A percentile compares a stretch with the other conserved stretches of the same genome.
phyloP scores from a whole-genome alignment of 2,797 vertebrate genomes.

The Gallirallus australis region DNA sequence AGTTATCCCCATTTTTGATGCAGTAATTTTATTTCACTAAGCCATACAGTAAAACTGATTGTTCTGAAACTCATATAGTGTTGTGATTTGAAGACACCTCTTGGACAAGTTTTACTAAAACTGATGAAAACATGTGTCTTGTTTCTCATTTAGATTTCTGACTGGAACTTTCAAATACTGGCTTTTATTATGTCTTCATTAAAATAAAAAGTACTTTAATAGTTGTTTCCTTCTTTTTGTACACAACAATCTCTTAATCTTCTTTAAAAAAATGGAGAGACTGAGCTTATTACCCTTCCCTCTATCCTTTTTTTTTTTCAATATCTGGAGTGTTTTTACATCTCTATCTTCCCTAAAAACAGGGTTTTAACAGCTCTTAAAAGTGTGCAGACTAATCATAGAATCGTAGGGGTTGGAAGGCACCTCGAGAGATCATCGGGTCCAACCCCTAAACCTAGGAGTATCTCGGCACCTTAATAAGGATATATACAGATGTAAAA shows the following conservation, averaged over 20 bases:
- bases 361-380: neutral
- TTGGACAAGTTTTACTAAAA: neutral
- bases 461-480: neutral
- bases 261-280: neutral
- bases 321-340: neutral
- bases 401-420: too few relatives aligned
- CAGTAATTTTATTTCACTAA: neutral
- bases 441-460: neutral
- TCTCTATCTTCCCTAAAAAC: neutral
- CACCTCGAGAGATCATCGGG: too few relatives aligned
- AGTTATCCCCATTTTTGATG: neutral
- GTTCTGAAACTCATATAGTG: neutral
- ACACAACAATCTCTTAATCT: neutral
- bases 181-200: neutral
- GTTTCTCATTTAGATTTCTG: neutral
- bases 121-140: neutral
- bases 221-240: neutral
- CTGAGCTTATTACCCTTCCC: neutral
- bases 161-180: neutral
- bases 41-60: neutral
- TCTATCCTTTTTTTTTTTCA: neutral
- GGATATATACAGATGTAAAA: neutral
- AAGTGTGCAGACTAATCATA: neutral
- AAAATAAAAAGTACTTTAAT: neutral
- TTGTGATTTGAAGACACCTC: neutral